Conservation (phyloP, 2,797 vertebrate genomes). For the Tinamus major region DNA sequence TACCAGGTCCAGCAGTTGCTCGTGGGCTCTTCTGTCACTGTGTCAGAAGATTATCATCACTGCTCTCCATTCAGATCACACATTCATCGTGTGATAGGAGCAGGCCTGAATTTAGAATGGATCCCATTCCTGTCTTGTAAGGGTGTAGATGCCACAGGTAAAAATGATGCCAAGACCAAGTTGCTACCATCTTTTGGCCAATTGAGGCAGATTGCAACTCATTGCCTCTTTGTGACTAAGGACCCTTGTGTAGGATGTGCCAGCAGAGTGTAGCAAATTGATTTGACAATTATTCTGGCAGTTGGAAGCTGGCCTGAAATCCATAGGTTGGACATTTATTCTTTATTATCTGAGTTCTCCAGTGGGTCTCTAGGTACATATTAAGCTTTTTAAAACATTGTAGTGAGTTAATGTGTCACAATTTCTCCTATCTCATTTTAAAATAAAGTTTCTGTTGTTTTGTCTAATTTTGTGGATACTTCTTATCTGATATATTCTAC, state of each 20-base stretch:
- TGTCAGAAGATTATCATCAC: no score
- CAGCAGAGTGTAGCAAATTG: not conserved
- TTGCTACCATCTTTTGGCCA: not conserved
- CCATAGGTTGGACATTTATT: not conserved
- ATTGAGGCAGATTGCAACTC: not conserved
- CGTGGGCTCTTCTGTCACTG: no score
- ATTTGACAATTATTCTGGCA: not conserved
- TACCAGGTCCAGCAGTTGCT: no score
- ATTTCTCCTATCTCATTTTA: not conserved
- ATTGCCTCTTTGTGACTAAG: not conserved
- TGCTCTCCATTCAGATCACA: not conserved
- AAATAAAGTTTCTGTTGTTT: not conserved
- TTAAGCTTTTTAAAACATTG: not conserved
- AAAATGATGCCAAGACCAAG: not conserved
- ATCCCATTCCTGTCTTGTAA: not conserved
- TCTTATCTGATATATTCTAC: not conserved
- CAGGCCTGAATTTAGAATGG: not conserved
- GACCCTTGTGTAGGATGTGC: not conserved
- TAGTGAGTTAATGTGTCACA: not conserved
- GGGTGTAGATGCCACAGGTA: not conserved
- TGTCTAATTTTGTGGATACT: not conserved
- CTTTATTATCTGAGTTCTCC: not conserved
- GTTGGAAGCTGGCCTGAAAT: not conserved
- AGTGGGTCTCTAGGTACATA: not conserved
- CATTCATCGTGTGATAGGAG: not conserved